A percentile compares a stretch with the other conserved stretches of the same genome.
These are phyloP conservation scores for Hoplostethus mediterraneus DNA, from an alignment of 2,797 vertebrate species.

Conservation along the genomic window DNA sequence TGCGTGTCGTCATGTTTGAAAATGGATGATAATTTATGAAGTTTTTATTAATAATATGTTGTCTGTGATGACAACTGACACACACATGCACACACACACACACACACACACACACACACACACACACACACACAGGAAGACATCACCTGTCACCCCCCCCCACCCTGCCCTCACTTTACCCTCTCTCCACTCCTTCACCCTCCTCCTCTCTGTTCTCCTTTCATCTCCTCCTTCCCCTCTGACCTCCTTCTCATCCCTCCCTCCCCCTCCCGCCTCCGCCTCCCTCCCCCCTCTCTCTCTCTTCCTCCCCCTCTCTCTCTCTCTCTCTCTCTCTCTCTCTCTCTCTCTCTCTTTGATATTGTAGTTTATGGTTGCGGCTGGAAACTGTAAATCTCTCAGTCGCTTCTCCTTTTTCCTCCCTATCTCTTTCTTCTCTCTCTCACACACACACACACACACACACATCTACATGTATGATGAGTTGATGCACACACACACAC, in stretches of 20 bases:
- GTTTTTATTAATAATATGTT: constrained; percentile 80
- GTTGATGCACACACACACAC: no score
- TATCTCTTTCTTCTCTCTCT: background rate
- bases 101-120: constrained; percentile 15
- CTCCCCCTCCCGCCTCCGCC: background rate
- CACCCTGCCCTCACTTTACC: constrained; percentile 67
- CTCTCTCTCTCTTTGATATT: constrained; percentile 54
- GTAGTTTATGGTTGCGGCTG: constrained; percentile 39
- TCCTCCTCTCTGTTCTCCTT: constrained; percentile 50
- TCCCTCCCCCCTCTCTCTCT: background rate
- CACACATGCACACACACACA: background rate
- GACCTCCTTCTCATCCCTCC: constrained; percentile 54
- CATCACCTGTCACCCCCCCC: constrained; percentile 64
- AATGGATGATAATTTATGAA: constrained; percentile 59
- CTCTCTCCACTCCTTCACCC: constrained; percentile 44
- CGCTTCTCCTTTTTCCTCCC: constrained; percentile 19
- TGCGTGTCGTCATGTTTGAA: constrained; percentile 25
- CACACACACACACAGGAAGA: constrained; percentile 40
- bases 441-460: constrained; percentile 8
- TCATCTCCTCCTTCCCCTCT: constrained; percentile 72
- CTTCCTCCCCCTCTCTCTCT: background rate
- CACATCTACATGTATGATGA: constrained; percentile 26
- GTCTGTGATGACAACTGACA: constrained; percentile 42
- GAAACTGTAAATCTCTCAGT: constrained; percentile 69
- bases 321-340: background rate